phyloP scores from a whole-genome alignment of 92 coral and sea anemone species.

The Desmophyllum pertusum region DNA sequence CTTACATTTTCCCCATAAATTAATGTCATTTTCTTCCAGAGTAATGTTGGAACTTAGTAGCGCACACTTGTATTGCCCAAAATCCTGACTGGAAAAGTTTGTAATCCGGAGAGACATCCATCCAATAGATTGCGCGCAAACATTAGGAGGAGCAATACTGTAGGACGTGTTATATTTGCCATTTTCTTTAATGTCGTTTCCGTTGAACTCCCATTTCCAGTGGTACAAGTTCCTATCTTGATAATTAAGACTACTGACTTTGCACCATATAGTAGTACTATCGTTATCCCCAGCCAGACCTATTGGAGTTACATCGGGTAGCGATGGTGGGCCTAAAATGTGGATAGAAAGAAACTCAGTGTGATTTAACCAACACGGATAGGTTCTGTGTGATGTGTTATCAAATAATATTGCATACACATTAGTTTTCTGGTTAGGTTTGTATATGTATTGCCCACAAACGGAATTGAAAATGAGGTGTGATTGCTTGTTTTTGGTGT shows the following conservation, averaged over 20 bases:
- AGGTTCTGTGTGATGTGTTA: no score
- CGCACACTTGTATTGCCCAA: neutral
- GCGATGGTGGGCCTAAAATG: conserved; percentile 5
- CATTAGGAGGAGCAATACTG: neutral
- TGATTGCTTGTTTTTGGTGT: no score
- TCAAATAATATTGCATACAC: no score
- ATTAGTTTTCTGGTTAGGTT: no score
- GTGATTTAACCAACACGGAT: no score
- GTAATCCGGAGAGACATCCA: neutral
- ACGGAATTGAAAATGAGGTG: no score
- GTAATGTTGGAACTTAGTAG: neutral
- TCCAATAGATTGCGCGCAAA: neutral
- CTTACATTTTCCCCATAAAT: neutral
- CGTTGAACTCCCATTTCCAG: neutral
- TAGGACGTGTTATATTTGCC: neutral
- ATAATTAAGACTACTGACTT: neutral
- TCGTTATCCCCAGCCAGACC: neutral
- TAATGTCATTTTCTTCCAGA: neutral
- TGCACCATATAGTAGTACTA: neutral
- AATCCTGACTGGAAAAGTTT: neutral
- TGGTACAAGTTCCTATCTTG: neutral
- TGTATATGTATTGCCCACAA: no score
- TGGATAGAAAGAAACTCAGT: neutral
- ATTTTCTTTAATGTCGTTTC: neutral
- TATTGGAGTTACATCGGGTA: neutral